Conservation (phyloP, 2,113 vertebrate species). For the Galeopterus variegatus region DNA sequence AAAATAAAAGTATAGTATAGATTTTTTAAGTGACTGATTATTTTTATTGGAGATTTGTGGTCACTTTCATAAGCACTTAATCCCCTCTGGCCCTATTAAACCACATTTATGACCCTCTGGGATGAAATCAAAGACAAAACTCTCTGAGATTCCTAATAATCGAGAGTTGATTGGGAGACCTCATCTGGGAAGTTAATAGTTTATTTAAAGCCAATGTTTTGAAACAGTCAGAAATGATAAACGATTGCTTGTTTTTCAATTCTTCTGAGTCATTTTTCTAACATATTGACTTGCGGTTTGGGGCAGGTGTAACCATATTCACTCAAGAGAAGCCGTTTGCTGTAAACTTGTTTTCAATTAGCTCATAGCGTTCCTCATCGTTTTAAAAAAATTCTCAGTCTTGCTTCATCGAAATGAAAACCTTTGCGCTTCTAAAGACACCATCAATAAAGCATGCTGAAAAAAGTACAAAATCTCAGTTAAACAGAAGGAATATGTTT, state of each 20-base stretch:
- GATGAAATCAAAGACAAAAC: not conserved
- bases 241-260: not conserved
- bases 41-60: not conserved
- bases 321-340: not conserved
- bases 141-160: not conserved
- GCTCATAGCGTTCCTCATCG: not conserved
- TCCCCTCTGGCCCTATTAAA: not conserved
- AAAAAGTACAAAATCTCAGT: too few species aligned
- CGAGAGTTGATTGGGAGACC: not conserved
- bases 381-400: not conserved
- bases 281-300: not conserved
- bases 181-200: not conserved
- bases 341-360: not conserved
- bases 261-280: not conserved
- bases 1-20: not conserved
- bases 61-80: not conserved
- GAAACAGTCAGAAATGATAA: not conserved
- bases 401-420: not conserved
- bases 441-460: not conserved
- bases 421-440: not conserved
- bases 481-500: too few species aligned
- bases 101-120: not conserved
- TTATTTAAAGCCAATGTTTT: not conserved
- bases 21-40: not conserved
- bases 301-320: not conserved